phyloP scores from a whole-genome alignment of 2,888 invertebrate genomes.

The Malachius bipustulatus region DNA sequence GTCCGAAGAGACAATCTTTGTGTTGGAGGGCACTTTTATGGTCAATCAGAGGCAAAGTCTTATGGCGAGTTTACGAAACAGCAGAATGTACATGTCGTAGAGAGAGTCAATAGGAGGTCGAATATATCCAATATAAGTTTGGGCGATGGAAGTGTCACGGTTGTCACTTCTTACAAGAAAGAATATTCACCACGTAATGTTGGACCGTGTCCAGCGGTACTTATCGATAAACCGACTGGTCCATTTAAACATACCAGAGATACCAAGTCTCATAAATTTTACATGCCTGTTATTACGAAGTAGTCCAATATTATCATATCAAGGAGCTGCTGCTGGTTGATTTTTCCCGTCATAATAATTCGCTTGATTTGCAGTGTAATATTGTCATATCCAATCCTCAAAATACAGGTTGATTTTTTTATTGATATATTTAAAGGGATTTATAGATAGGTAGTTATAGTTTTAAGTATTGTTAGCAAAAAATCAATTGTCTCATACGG shows the following conservation, averaged over 20 bases:
- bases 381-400: too few relatives aligned
- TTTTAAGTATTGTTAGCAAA: too few relatives aligned
- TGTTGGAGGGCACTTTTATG: constrained; percentile 62
- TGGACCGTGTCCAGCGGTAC: constrained; percentile 69
- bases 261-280: constrained; percentile 75
- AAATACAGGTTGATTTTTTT: too few relatives aligned
- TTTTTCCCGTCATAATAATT: too few relatives aligned
- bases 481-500: too few relatives aligned
- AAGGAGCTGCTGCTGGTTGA: too few relatives aligned
- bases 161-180: constrained; percentile 60
- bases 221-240: constrained; percentile 61
- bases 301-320: constrained; percentile 18
- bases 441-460: too few relatives aligned
- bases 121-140: constrained; percentile 66
- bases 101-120: constrained; percentile 48
- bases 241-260: constrained; percentile 77
- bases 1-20: constrained; percentile 54
- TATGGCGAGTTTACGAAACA: constrained; percentile 54
- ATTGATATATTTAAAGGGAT: constrained; percentile 3
- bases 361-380: too few relatives aligned
- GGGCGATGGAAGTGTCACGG: constrained; percentile 49
- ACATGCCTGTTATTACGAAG: constrained; percentile 52
- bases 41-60: constrained; percentile 56
- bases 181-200: constrained; percentile 60
- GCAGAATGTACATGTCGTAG: constrained; percentile 41